These are phyloP conservation scores for Diprion similis DNA, from an alignment of 1,140 invertebrate species.

Conservation along the genomic window DNA sequence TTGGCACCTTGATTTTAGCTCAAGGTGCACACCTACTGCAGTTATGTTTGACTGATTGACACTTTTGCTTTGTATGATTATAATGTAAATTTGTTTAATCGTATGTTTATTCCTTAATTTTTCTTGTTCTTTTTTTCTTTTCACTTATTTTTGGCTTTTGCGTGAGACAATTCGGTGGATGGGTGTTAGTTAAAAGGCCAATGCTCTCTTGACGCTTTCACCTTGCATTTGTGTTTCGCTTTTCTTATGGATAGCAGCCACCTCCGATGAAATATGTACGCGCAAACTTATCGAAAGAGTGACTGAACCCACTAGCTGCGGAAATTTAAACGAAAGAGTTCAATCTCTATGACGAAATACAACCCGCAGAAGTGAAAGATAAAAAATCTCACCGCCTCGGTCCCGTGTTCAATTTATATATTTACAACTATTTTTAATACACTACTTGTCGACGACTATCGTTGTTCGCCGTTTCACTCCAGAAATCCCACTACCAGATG, in stretches of 20 bases:
- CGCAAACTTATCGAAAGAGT: constrained; percentile 4
- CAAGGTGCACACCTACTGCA: no score
- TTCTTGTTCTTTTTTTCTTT: not conserved
- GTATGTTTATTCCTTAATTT: not conserved
- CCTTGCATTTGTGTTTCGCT: constrained; percentile 5
- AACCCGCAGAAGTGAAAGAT: no score
- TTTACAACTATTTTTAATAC: no score
- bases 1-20: no score
- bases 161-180: not conserved
- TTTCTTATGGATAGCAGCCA: not conserved
- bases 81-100: not conserved
- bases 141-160: not conserved
- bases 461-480: no score
- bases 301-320: not conserved
- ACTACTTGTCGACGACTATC: no score
- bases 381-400: no score
- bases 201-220: constrained; percentile 11
- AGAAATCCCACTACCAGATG: no score
- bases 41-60: no score
- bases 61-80: no score
- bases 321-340: not conserved
- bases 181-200: constrained; percentile 2
- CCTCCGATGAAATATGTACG: not conserved
- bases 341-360: not conserved
- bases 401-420: no score